Base-by-base conservation (phyloP, 2,797 vertebrate genomes). In the Hypotaenidia okinawae region DNA sequence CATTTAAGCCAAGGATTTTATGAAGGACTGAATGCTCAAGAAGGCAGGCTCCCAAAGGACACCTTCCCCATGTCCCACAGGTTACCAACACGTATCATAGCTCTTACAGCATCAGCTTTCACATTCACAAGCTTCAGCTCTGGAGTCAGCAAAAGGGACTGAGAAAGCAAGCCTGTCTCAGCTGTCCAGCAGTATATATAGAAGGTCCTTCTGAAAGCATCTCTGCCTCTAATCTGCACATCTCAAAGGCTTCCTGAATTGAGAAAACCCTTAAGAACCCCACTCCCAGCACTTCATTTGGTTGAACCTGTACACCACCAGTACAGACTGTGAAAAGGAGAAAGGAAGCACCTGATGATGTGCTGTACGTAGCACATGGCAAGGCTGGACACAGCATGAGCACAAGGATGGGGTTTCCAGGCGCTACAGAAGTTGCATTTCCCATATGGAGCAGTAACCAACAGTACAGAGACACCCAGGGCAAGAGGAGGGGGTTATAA, bases 61-160 rank as follows among this genome's bases (percentile, higher is more conserved):
- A 11, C 41, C 15, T 57, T 57, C 24, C n/a, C 41, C 43, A 5
- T 15, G 37, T 11, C 21, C 33, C 49, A 47, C 41, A 52, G 33
- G n/a, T 57, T 45, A 22, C 32, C n/a, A 47, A 3, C 28, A 24
- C 1, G 0, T 5, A 23, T 19, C 11, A 2, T 0, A 18, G 35
- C 30, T 49, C 39, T 12, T 12, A 25, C 33, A 63, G 43, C 27
- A 59, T 47, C 59, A 45, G 51, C 33, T 58, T 55, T 69, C 1
- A 2, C 4, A 0, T 32, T 45, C 35, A 30, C 33, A 81, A 69
- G 54, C 28, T 3, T 63, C 37, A 64, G 25, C 61, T 45, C 28
- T 0, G 0, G 35, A 75, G 15, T 10, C 18, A 57, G 61, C 33
- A 66, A 19, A 70, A 90, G 9, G 10, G 17, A 51, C 21, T 5